Evolutionary conservation across 2,888 invertebrate genomes (phyloP).

Genomic region (Priocnemis perturbator): DNA sequence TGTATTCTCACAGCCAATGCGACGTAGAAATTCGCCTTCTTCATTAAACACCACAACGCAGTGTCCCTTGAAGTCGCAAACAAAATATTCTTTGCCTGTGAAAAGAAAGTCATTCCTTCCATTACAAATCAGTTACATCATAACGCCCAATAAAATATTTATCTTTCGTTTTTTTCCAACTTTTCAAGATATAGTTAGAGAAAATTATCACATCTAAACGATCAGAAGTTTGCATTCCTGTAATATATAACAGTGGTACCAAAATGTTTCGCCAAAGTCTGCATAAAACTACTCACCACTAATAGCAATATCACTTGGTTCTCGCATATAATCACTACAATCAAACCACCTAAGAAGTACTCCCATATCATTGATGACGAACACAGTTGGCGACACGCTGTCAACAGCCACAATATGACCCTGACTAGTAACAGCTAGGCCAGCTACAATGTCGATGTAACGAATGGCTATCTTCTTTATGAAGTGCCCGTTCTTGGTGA

Average conservation of each 20-base stretch:
- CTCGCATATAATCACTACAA: slow-evolving; percentile 98
- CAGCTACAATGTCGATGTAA: slow-evolving; percentile 94
- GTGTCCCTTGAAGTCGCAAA: slow-evolving; percentile 98
- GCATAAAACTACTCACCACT: slow-evolving; percentile 79
- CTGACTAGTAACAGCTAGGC: slow-evolving; percentile 92
- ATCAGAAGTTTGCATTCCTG: no score
- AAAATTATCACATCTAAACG: slow-evolving; percentile 9
- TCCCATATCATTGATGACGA: slow-evolving; percentile 93
- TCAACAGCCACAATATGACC: slow-evolving; percentile 98
- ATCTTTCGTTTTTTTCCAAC: background rate
- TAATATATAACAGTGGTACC: no score
- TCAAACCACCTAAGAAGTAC: slow-evolving; percentile 97
- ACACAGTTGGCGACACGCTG: slow-evolving; percentile 97
- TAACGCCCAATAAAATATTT: background rate
- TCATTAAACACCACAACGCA: slow-evolving; percentile 97
- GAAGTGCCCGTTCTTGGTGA: slow-evolving; percentile 96
- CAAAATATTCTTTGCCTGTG: slow-evolving; percentile 92
- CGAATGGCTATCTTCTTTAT: slow-evolving; percentile 94
- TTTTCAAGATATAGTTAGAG: background rate
- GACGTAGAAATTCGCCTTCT: slow-evolving; percentile 92
- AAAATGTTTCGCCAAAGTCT: background rate
- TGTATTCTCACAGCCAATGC: slow-evolving; percentile 96
- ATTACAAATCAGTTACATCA: background rate
- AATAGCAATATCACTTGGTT: slow-evolving; percentile 97
- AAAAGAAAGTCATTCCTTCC: slow-evolving; percentile 14